Percentiles rank a stretch among this genome's conserved stretches.
Evolutionary conservation across 2,797 vertebrate genomes (phyloP).

Genomic region (Acrocephalus scirpaceus): DNA sequence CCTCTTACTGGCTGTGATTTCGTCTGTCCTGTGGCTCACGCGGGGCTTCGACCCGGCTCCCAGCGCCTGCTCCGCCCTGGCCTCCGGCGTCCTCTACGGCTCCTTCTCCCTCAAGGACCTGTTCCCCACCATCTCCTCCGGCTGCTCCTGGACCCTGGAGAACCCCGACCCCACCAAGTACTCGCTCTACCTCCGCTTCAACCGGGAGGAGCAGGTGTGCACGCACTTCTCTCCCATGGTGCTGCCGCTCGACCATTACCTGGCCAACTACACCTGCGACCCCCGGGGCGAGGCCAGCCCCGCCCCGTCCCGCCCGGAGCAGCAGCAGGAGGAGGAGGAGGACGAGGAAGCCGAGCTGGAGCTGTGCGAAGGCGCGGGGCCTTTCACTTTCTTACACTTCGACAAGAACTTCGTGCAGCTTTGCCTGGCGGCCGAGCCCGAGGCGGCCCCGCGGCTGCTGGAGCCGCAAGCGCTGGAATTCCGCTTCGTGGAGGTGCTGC

Average conservation of each 20-base stretch:
- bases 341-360: conserved; percentile 83
- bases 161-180: conserved; percentile 99
- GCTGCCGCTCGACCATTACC: conserved; percentile 94
- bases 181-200: conserved; percentile 96
- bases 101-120: conserved; percentile 98
- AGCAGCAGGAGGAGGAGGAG: conserved; percentile 36
- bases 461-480: conserved; percentile 88
- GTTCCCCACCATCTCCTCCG: conserved; percentile 89
- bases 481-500: conserved; percentile 91
- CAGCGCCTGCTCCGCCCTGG: conserved; percentile 93
- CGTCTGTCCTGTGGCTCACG: conserved; percentile 91
- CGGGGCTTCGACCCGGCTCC: conserved; percentile 83
- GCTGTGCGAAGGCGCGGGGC: conserved; percentile 81
- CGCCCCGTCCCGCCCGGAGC: background rate
- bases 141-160: conserved; percentile 98
- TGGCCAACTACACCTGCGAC: conserved; percentile 92
- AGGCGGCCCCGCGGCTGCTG: conserved; percentile 77
- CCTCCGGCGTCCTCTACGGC: conserved; percentile 96
- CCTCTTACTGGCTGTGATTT: conserved; percentile 99
- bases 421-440: conserved; percentile 86
- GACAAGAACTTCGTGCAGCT: conserved; percentile 90
- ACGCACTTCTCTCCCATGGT: conserved; percentile 90
- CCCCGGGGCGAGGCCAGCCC: conserved; percentile 71
- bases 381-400: conserved; percentile 92
- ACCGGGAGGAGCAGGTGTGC: conserved; percentile 90